Conservation (phyloP, 1,140 invertebrate species). For the Mycetomoellerius zeteki region DNA sequence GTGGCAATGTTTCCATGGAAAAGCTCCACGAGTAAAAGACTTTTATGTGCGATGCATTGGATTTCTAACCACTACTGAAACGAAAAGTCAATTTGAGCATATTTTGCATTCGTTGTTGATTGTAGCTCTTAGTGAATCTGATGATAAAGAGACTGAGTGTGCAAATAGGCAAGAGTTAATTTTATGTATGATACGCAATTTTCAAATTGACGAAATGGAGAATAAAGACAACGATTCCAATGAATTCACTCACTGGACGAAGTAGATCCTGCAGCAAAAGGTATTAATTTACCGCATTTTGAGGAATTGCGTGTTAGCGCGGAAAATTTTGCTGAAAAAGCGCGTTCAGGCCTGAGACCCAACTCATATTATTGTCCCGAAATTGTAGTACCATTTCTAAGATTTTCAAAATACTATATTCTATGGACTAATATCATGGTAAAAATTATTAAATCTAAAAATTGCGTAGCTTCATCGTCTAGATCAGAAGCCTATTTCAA, state of each 20-base stretch:
- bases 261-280: neutral
- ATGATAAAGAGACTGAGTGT: neutral
- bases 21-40: neutral
- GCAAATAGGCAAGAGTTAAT: neutral
- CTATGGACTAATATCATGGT: constrained; percentile 14
- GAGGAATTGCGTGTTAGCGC: neutral
- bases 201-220: neutral
- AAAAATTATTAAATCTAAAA: neutral
- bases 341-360: neutral
- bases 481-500: constrained; percentile 26
- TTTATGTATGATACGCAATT: neutral
- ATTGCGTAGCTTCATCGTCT: neutral
- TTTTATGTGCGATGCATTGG: constrained; percentile 4
- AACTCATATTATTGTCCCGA: neutral
- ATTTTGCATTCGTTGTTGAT: neutral
- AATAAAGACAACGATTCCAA: neutral
- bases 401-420: neutral
- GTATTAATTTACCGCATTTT: neutral
- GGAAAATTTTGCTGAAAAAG: neutral
- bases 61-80: neutral
- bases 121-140: neutral
- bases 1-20: neutral
- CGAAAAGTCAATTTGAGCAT: neutral
- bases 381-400: neutral
- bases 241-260: neutral